Conservation (phyloP, 2,888 invertebrate genomes). For the Mayetiola destructor region DNA sequence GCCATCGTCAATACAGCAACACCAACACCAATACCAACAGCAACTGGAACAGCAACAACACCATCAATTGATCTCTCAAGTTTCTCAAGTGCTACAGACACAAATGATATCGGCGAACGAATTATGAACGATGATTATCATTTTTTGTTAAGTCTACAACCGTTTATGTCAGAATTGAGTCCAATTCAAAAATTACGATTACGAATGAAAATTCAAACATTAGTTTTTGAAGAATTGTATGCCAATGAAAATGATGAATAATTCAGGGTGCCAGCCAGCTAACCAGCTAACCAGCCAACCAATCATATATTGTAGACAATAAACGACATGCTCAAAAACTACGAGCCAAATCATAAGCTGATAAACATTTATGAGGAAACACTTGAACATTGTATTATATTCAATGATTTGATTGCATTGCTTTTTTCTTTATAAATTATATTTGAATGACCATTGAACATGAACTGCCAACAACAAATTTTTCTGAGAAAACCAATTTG, state of each 20-base stretch:
- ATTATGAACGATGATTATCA: slow-evolving; percentile 32
- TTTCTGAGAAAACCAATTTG: no score
- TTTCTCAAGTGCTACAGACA: slow-evolving; percentile 22
- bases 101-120: slow-evolving; percentile 12
- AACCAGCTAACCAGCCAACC: background rate
- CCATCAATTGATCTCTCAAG: slow-evolving; percentile 22
- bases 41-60: background rate
- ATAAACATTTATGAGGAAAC: background rate
- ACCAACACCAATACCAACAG: slow-evolving; percentile 5
- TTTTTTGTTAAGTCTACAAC: slow-evolving; percentile 33
- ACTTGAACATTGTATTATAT: background rate
- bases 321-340: background rate
- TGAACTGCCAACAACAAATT: no score
- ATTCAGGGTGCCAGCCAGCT: background rate
- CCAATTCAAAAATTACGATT: slow-evolving; percentile 33
- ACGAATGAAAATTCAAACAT: slow-evolving; percentile 35
- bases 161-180: slow-evolving; percentile 33
- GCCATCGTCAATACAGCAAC: slow-evolving; percentile 1
- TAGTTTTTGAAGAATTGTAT: slow-evolving; percentile 35
- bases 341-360: background rate
- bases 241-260: slow-evolving; percentile 26
- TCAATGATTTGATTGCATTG: background rate
- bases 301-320: no score
- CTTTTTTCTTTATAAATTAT: background rate
- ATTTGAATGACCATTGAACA: no score